Conservation (phyloP, 2,797 vertebrate genomes). For the Tadarida brasiliensis region DNA sequence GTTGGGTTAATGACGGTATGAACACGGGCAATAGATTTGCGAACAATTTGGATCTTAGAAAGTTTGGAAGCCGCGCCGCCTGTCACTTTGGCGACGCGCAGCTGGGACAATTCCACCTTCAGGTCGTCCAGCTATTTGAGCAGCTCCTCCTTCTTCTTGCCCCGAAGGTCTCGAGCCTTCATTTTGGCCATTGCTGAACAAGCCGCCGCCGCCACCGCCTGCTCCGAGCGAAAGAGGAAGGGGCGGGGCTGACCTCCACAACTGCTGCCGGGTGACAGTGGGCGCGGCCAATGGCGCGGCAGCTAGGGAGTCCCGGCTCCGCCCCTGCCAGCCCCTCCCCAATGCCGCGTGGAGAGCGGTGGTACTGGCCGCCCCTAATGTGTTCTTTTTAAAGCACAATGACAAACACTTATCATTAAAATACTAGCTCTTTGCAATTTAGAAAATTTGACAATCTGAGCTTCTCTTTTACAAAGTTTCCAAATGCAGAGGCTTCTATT, state of each 20-base stretch:
- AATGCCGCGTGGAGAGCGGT: rapidly evolving
- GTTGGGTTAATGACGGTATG: too few relatives aligned
- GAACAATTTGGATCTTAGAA: too few relatives aligned
- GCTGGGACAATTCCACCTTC: constrained; percentile 97
- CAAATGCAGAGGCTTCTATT: background rate
- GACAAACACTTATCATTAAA: constrained; percentile 36
- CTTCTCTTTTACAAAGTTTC: constrained; percentile 31
- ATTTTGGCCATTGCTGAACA: constrained; percentile 92
- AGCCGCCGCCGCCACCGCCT: background rate
- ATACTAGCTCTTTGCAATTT: constrained; percentile 7
- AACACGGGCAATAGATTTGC: too few relatives aligned
- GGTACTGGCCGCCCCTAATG: rapidly evolving
- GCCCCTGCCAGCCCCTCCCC: background rate
- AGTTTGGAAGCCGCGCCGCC: constrained; percentile 98
- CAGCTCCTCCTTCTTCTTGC: constrained; percentile 99
- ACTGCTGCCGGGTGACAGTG: constrained; percentile 81
- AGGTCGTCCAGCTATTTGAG: constrained; percentile 98
- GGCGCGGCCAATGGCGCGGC: constrained; percentile 71
- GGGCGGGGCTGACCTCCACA: constrained; percentile 47
- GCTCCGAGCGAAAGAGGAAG: constrained; percentile 85
- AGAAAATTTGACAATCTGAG: background rate
- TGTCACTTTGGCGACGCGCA: constrained; percentile 98
- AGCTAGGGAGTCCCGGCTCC: rapidly evolving
- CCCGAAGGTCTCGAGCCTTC: constrained; percentile 97
- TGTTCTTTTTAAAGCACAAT: constrained; percentile 42